Evolutionary conservation across 2,113 vertebrate species (phyloP).

Genomic region (Talpa occidentalis): DNA sequence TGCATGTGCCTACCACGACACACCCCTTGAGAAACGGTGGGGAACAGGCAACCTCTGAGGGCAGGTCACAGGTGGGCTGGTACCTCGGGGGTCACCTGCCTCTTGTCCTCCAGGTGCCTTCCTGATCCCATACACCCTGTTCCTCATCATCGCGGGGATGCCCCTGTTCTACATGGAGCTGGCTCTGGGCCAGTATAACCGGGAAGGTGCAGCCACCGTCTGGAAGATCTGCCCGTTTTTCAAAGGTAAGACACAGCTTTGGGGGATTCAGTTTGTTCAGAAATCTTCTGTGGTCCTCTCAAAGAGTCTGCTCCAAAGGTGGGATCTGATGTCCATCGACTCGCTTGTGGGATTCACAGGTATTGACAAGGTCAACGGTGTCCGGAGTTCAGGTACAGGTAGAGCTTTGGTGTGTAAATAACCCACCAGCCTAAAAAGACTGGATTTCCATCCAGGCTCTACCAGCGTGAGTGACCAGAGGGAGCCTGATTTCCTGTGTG

Average conservation of each 20-base stretch:
- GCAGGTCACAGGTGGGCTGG: not conserved
- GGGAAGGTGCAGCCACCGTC: constrained; percentile 97
- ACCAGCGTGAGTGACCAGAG: not conserved
- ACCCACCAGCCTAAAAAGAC: not conserved
- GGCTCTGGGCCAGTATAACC: constrained; percentile 97
- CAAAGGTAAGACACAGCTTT: constrained; percentile 91
- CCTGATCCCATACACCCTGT: constrained; percentile 97
- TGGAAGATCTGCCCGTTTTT: constrained; percentile 99
- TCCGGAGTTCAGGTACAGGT: not conserved
- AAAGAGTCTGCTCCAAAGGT: not conserved
- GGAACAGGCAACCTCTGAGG: not conserved
- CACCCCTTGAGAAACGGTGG: not conserved
- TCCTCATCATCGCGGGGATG: constrained; percentile 98
- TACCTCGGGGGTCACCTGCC: not conserved
- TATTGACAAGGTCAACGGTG: not conserved
- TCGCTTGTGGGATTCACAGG: not conserved
- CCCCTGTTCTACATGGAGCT: constrained; percentile 99
- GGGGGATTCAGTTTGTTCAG: not conserved
- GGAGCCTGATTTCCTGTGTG: not conserved
- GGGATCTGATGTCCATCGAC: not conserved
- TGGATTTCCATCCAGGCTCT: not conserved
- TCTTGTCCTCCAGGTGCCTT: constrained; percentile 88
- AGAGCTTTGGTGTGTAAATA: no score
- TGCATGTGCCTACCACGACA: not conserved
- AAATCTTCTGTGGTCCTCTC: not conserved